Percentiles rank a stretch among this genome's conserved stretches.
phyloP scores from a whole-genome alignment of 1,140 invertebrate species.

The Elymnias hypermnestra region DNA sequence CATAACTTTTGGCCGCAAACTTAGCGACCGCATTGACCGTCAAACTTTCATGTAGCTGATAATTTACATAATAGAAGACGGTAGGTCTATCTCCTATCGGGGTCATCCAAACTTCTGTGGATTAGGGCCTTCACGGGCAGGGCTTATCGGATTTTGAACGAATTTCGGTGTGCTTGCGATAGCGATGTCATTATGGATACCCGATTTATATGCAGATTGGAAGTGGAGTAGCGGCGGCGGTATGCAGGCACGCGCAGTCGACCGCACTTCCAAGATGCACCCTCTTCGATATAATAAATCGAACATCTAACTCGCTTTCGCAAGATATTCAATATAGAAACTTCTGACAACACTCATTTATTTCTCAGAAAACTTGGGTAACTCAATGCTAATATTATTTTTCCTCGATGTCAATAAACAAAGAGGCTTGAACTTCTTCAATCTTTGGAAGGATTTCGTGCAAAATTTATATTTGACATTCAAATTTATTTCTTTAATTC shows the following conservation, averaged over 20 bases:
- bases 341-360: constrained; percentile 8
- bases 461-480: too few relatives aligned
- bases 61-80: constrained; percentile 72
- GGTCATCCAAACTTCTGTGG: constrained; percentile 67
- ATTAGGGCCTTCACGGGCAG: constrained; percentile 63
- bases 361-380: constrained; percentile 9
- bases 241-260: constrained; percentile 32
- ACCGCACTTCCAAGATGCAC: constrained; percentile 32
- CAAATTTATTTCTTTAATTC: too few relatives aligned
- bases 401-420: constrained; percentile 1
- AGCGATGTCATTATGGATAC: constrained; percentile 69
- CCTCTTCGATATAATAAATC: constrained; percentile 24
- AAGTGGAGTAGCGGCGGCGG: constrained; percentile 42
- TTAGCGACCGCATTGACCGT: constrained; percentile 53
- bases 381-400: constrained; percentile 6
- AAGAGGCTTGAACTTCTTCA: too few relatives aligned
- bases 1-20: constrained; percentile 59
- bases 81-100: constrained; percentile 64
- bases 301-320: constrained; percentile 4
- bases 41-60: constrained; percentile 65
- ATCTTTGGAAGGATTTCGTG: too few relatives aligned
- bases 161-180: constrained; percentile 67
- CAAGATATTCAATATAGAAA: constrained; percentile 10
- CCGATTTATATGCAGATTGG: constrained; percentile 74
- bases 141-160: constrained; percentile 71